Conservation (phyloP, 1,140 invertebrate species). For the Apis cerana region DNA sequence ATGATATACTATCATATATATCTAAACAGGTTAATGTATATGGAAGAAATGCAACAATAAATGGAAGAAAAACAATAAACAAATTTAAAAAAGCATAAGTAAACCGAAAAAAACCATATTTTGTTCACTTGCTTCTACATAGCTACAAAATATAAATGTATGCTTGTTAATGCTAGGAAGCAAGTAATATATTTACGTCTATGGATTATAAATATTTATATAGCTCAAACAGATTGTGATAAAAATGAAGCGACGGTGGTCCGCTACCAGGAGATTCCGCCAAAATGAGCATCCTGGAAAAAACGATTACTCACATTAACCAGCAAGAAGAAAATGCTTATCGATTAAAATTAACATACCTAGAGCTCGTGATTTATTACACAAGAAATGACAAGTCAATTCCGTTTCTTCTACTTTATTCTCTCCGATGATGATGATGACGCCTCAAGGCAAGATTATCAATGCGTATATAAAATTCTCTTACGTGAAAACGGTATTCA, state of each 20-base stretch:
- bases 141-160: constrained; percentile 41
- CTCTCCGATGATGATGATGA: neutral
- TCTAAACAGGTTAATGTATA: constrained; percentile 53
- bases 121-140: constrained; percentile 58
- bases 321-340: constrained; percentile 28
- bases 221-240: constrained; percentile 46
- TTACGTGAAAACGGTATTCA: neutral
- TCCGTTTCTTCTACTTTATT: neutral
- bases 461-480: neutral
- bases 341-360: constrained; percentile 33
- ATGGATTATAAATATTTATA: constrained; percentile 61
- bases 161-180: constrained; percentile 60
- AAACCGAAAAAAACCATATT: constrained; percentile 62
- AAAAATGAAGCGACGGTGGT: constrained; percentile 38
- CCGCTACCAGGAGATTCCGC: constrained; percentile 8
- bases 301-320: constrained; percentile 36
- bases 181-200: constrained; percentile 43
- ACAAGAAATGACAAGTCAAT: constrained; percentile 21
- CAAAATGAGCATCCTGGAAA: constrained; percentile 37
- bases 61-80: constrained; percentile 67
- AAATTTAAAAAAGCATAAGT: constrained; percentile 65
- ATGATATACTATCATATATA: neutral
- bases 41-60: constrained; percentile 64
- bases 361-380: constrained; percentile 11
- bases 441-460: neutral